These are phyloP conservation scores for Drosophila putrida DNA, from an alignment of 2,888 invertebrate species.

Conservation along the genomic window DNA sequence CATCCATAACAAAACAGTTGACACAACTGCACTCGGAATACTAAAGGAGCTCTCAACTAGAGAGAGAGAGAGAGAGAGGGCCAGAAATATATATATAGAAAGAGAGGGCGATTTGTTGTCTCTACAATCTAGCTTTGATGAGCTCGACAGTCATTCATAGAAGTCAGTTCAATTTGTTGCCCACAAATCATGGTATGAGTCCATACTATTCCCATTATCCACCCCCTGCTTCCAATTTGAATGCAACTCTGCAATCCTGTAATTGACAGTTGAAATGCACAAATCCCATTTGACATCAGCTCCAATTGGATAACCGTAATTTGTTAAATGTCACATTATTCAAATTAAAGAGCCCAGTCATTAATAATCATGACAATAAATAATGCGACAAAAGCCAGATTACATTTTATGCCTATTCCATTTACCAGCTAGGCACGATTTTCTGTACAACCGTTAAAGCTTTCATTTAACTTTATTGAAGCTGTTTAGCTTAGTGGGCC, in stretches of 20 bases:
- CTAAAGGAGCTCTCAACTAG: not conserved
- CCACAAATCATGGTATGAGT: conserved; percentile 30
- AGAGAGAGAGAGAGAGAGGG: not conserved
- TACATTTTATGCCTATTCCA: conserved; percentile 11
- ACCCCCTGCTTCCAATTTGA: not conserved
- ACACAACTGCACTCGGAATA: conserved; percentile 61
- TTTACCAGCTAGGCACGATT: not conserved
- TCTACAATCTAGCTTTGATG: conserved; percentile 56
- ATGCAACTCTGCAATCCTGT: conserved; percentile 38
- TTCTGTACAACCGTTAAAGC: not conserved
- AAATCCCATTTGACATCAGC: conserved; percentile 59
- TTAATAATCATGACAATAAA: conserved; percentile 40
- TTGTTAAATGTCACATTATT: conserved; percentile 52
- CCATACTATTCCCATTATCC: not conserved
- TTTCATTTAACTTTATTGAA: not conserved
- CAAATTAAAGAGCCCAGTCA: conserved; percentile 44
- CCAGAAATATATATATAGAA: not conserved
- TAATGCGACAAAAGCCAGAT: conserved; percentile 36
- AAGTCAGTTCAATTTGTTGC: conserved; percentile 58
- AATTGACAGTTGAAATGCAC: conserved; percentile 61
- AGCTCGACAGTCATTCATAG: conserved; percentile 58
- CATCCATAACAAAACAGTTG: conserved; percentile 74
- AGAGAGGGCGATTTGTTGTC: conserved; percentile 30
- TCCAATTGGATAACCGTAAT: conserved; percentile 48
- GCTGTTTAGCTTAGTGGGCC: too few species aligned